Conservation (phyloP, 2,888 invertebrate species). For the Athripsodes cinereus region DNA sequence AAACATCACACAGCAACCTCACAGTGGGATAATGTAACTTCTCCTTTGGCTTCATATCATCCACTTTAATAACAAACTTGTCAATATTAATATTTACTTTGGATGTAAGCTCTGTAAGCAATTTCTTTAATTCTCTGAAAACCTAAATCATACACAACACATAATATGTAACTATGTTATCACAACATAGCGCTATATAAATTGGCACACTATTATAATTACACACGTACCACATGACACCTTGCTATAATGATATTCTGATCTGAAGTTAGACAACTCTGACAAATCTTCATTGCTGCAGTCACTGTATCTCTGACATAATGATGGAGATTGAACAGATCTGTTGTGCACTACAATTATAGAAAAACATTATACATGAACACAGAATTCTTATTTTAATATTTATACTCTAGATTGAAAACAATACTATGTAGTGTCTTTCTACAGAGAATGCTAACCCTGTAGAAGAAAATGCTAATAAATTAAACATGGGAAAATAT, state of each 20-base stretch:
- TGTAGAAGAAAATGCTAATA: no score
- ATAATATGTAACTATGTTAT: no score
- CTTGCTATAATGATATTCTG: conserved; percentile 23
- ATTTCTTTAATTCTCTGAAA: conserved; percentile 21
- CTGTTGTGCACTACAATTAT: conserved; percentile 15
- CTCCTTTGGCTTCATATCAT: conserved; percentile 17
- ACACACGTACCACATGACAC: conserved; percentile 23
- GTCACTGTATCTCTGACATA: conserved; percentile 19
- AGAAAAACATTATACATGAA: neutral
- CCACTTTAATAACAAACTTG: conserved; percentile 9
- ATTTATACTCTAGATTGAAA: no score
- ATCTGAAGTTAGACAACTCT: conserved; percentile 19
- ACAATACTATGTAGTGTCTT: no score
- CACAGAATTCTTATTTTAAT: no score
- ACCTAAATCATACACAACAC: no score
- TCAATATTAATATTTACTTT: conserved; percentile 13
- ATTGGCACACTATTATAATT: neutral
- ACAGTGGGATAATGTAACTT: conserved; percentile 21
- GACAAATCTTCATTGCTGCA: conserved; percentile 24
- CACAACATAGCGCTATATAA: neutral
- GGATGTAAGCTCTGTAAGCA: conserved; percentile 16
- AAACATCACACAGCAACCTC: conserved; percentile 18
- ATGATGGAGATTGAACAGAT: conserved; percentile 13
- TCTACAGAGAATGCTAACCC: no score
- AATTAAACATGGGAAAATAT: no score